Evolutionary conservation across 2,797 vertebrate species (phyloP).

Genomic region (Triplophysa yarkandensis): DNA sequence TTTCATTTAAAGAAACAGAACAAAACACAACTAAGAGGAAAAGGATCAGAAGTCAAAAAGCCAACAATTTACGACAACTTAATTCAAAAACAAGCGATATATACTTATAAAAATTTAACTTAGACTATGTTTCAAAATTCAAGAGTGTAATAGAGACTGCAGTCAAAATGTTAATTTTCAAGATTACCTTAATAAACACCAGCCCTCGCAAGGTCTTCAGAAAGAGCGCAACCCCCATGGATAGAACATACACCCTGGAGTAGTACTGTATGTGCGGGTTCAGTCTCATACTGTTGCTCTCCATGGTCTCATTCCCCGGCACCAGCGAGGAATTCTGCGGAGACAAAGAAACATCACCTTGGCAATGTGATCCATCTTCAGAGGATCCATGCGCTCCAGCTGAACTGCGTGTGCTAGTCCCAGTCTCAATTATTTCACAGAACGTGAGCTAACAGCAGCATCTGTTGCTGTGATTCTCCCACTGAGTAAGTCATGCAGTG

Average conservation of each 20-base stretch:
- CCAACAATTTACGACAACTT: no score
- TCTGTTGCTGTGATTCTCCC: slow-evolving; percentile 64
- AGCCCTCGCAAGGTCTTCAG: slow-evolving; percentile 79
- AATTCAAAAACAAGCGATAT: no score
- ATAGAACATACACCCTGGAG: slow-evolving; percentile 73
- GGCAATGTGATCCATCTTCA: slow-evolving; percentile 47
- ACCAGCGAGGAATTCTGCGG: slow-evolving; percentile 77
- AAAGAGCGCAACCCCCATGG: slow-evolving; percentile 75
- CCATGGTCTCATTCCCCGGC: slow-evolving; percentile 69
- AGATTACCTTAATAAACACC: slow-evolving; percentile 81
- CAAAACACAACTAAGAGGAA: slow-evolving; percentile 51
- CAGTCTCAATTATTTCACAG: slow-evolving; percentile 61
- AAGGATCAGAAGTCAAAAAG: slow-evolving; percentile 60
- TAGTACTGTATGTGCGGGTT: slow-evolving; percentile 79
- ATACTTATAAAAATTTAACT: no score
- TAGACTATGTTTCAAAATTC: no score
- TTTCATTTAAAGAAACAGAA: slow-evolving; percentile 67
- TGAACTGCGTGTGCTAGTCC: slow-evolving; percentile 31
- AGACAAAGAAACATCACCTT: slow-evolving; percentile 53
- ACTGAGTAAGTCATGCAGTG: slow-evolving; percentile 51
- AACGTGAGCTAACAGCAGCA: slow-evolving; percentile 62
- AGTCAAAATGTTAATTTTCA: neutral
- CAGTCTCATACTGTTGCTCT: slow-evolving; percentile 73
- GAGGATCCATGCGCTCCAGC: slow-evolving; percentile 21
- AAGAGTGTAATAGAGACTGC: slow-evolving; percentile 20